A percentile compares a stretch with the other conserved stretches of the same genome.
Conservation (phyloP, 2,888 invertebrate species). For the Drosophila longiperda region DNA sequence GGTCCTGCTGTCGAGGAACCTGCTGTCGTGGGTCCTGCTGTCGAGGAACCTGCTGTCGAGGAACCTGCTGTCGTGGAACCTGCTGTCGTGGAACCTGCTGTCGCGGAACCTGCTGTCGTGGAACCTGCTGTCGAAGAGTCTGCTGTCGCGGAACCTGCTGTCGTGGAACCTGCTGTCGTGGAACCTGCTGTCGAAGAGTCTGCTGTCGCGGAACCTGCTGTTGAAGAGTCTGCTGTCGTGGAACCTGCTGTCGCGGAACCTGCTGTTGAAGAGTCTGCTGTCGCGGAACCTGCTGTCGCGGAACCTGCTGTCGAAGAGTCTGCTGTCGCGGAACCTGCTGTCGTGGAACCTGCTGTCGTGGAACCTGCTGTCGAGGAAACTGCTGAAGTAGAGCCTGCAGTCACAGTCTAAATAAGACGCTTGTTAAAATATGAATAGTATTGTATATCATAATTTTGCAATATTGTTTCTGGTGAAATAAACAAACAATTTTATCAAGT, state of each 20-base stretch:
- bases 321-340: not conserved
- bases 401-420: not conserved
- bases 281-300: not conserved
- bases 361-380: not conserved
- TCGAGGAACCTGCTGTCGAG: too few relatives aligned
- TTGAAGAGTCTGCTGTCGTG: not conserved
- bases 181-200: not conserved
- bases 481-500: constrained; percentile 24
- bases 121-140: not conserved
- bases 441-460: constrained; percentile 8
- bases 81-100: not conserved
- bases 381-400: not conserved
- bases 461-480: constrained; percentile 38
- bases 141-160: not conserved
- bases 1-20: not conserved
- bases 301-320: not conserved
- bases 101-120: not conserved
- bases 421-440: not conserved
- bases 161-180: not conserved
- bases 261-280: too few relatives aligned
- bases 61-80: too few relatives aligned
- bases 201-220: not conserved
- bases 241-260: not conserved
- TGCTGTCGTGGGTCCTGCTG: not conserved
- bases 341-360: not conserved